Evolutionary conservation across 2,113 vertebrate species (phyloP), one percentile per base, ranked within the genome.

Genomic region (Psettodes erumei): DNA sequence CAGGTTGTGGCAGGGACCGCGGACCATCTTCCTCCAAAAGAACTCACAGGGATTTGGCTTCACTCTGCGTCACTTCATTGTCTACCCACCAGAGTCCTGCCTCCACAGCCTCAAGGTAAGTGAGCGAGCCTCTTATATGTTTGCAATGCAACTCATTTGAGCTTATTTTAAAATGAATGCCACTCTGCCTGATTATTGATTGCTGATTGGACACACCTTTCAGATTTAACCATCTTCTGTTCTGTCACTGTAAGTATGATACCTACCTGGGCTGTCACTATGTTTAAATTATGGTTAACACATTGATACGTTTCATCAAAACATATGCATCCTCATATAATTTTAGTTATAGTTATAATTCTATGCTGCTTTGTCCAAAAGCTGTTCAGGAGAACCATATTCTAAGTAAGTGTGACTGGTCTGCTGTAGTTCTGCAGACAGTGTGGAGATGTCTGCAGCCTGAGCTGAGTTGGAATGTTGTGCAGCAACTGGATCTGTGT

Each of bases 1-100:
- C 15, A 76, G 94, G 77, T 90, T 90, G 11, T 96, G 95, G 95
- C 91, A 87, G 42, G 94, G 95, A 2, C 95, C 95, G 1, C 91
- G 79, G 59, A 96, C 96, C 0, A 83, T 99, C 86, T 89, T 94
- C 58, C 94, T 99, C 68, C 94, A 72, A 77, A 99, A 98, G 86
- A 97, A 93, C 81, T 85, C 89, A 0, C 96, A 97, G 88, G 97
- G 97, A 1, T 99, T 98, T 0, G 98, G 98, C 71, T 99, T 99
- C 92, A 99, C 97, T 32, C 90, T 98, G n/a, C 96, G 97, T 0
- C 98, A 99, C 88, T 99, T 99, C 91, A 98, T 99, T 13, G 96
- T 99, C 56, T 99, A 98, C 90, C 98, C 98, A 0, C 97, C 98
- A 0, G 96, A 97, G 79, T 96, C 97, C 0, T 93, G 95, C 0